phyloP scores from a whole-genome alignment of 1,140 invertebrate species.

The Bombus affinis region DNA sequence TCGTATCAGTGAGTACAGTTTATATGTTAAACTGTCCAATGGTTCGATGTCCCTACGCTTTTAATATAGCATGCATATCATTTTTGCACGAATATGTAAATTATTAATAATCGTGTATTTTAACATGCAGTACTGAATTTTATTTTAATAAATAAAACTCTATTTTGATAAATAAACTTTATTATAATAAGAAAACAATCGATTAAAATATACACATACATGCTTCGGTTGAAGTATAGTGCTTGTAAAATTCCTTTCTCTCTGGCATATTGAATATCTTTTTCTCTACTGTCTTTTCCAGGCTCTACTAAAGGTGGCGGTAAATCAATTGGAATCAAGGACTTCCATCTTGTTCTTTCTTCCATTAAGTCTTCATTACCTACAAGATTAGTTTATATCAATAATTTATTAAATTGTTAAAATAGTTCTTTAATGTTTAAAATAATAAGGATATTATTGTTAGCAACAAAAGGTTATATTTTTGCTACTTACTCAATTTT shows the following conservation, averaged over 20 bases:
- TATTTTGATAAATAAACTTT: neutral
- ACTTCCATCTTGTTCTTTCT: conserved; percentile 88
- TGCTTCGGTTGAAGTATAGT: conserved; percentile 91
- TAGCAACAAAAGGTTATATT: neutral
- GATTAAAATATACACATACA: conserved; percentile 83
- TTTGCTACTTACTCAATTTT: conserved; percentile 85
- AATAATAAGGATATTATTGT: neutral
- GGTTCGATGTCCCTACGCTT: conserved; percentile 64
- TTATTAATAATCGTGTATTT: conserved; percentile 56
- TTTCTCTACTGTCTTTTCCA: conserved; percentile 93
- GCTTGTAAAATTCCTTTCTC: conserved; percentile 93
- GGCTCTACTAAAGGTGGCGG: conserved; percentile 85
- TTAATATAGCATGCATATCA: conserved; percentile 69
- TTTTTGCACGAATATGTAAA: conserved; percentile 55
- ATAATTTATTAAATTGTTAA: neutral
- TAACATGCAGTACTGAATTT: conserved; percentile 52
- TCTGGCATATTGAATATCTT: conserved; percentile 91
- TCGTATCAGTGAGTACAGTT: conserved; percentile 71
- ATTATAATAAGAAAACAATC: conserved; percentile 23
- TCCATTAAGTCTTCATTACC: conserved; percentile 89
- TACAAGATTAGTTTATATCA: conserved; percentile 58
- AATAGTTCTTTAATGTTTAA: neutral
- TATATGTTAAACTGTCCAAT: conserved; percentile 64
- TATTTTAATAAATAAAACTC: neutral
- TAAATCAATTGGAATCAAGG: conserved; percentile 87